Base-by-base conservation (phyloP, 2,888 invertebrate species). In the Cheilosia vulpina region DNA sequence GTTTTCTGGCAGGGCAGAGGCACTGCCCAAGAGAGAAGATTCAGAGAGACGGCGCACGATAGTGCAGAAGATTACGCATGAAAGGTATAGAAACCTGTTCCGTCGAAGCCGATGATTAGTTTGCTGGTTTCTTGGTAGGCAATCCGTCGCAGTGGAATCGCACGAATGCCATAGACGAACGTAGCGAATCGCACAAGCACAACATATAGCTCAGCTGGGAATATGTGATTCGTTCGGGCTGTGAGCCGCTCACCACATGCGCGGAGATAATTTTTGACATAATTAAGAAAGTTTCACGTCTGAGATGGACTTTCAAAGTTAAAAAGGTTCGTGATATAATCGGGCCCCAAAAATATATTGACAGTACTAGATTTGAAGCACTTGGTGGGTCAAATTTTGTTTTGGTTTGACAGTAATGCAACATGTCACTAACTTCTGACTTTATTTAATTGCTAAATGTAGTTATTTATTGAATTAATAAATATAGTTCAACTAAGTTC, bases 101-200 rank as follows among this genome's bases (percentile, higher is more conserved):
- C 45, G n/a, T 71, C 19, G 52, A 77, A 85, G 77, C 52, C 57
- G 66, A 77, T 85, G 85, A 85, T 85, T 85, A 85, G 76, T 72
- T 80, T 62, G 47, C 58, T 66, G 72, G 60, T 57, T 71, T 85
- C 76, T 76, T 68, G 81, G 81, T 68, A 75, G 50, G 85, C 81
- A 73, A 85, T 85, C 81, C 80, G 85, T 81, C 85, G 81, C 85
- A 76, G 71, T 60, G 57, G 71, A 85, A 72, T 76, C 66, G 66
- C 68, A 60, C 81, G 62, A 81, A 85, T 62, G 85, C 62, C 60
- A 62, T 34, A 50, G 66, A 62, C 34, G 45, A 81, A 77, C 85
- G 76, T 81, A 85, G 71, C 85, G 81, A 85, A 85, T 85, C 27
- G 71, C n/a, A 55, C 52, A 31, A 17, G 57, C 45, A 55, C 52